phyloP scores from a whole-genome alignment of 2,888 invertebrate genomes.

The Aproaerema taeniolella region DNA sequence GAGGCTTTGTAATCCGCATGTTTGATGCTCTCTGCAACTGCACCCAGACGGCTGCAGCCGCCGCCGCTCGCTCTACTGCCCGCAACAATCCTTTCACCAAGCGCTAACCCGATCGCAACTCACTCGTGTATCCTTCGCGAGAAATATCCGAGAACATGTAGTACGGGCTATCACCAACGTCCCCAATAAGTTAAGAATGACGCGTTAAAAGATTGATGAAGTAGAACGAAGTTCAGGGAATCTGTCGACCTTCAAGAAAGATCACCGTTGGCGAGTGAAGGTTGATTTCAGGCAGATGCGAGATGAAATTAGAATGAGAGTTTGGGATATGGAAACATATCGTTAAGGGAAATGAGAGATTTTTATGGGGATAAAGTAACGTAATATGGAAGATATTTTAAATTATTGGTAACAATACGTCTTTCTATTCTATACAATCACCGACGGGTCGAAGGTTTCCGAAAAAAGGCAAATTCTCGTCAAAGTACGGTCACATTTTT shows the following conservation, averaged over 20 bases:
- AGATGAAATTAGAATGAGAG: neutral
- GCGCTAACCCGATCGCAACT: conserved; percentile 49
- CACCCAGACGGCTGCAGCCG: conserved; percentile 75
- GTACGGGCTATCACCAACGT: conserved; percentile 1
- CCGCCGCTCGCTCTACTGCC: conserved; percentile 70
- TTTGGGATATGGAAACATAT: conserved; percentile 3
- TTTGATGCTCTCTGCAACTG: conserved; percentile 81
- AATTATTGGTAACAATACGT: no score
- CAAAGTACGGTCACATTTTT: no score
- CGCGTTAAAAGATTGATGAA: conserved; percentile 11
- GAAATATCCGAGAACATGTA: neutral
- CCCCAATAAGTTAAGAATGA: neutral
- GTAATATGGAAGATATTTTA: no score
- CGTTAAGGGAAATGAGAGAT: neutral
- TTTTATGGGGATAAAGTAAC: neutral
- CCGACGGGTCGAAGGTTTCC: no score
- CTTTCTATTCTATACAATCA: no score
- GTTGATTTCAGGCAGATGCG: neutral
- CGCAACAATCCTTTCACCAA: conserved; percentile 65
- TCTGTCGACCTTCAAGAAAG: conserved; percentile 3
- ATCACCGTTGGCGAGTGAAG: neutral
- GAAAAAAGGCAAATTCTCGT: no score
- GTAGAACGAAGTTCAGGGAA: conserved; percentile 6
- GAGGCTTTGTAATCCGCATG: conserved; percentile 78
- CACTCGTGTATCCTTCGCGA: neutral